Evolutionary conservation across 2,888 invertebrate genomes (phyloP).

Genomic region (Orthosia incerta): DNA sequence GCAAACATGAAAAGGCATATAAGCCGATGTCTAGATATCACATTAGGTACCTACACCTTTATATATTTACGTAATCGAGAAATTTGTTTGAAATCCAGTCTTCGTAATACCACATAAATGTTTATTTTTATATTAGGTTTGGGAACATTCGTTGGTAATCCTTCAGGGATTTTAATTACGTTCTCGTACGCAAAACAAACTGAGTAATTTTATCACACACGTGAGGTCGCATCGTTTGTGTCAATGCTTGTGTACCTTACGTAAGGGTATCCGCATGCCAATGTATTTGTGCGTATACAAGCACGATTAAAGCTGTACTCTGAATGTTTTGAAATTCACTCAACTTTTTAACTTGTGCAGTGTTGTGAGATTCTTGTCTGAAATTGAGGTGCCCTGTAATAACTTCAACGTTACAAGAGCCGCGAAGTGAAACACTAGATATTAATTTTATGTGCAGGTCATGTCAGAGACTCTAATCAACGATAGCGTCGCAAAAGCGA

Average conservation of each 20-base stretch:
- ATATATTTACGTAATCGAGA: slow-evolving; percentile 24
- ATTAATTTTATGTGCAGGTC: too few species aligned
- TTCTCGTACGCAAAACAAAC: slow-evolving; percentile 39
- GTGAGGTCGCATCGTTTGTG: slow-evolving; percentile 17
- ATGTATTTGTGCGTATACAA: not conserved
- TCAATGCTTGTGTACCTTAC: slow-evolving; percentile 34
- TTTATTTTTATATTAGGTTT: slow-evolving; percentile 38
- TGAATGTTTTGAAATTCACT: slow-evolving; percentile 1
- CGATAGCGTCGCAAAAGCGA: too few species aligned
- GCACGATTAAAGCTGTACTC: not conserved
- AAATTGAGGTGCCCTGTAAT: not conserved
- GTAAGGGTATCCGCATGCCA: slow-evolving; percentile 4
- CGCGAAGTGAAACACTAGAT: too few species aligned
- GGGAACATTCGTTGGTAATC: slow-evolving; percentile 27
- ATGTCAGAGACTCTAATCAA: too few species aligned
- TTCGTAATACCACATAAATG: slow-evolving; percentile 37
- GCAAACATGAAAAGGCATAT: too few species aligned
- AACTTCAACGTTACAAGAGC: not conserved
- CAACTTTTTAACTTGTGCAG: not conserved
- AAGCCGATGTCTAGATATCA: too few species aligned
- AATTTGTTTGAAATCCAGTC: slow-evolving; percentile 30
- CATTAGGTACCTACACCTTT: too few species aligned
- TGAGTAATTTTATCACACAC: slow-evolving; percentile 64
- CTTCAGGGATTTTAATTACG: slow-evolving; percentile 45
- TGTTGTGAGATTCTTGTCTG: not conserved